A percentile compares a stretch with the other conserved stretches of the same genome.
Evolutionary conservation across 2,113 vertebrate genomes (phyloP).

Genomic region (Mandrillus leucophaeus): DNA sequence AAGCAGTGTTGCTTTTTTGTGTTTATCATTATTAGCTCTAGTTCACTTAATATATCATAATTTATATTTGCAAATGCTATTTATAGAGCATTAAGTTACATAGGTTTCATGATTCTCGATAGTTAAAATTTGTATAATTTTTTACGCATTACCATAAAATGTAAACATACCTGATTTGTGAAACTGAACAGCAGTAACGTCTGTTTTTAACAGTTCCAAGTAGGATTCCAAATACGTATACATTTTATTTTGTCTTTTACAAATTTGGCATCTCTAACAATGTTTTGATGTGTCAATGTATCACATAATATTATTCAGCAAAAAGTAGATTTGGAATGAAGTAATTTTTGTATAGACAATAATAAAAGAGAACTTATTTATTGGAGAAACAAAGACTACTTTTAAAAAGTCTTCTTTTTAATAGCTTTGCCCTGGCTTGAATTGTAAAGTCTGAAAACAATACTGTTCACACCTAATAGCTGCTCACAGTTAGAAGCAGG

Average conservation of each 20-base stretch:
- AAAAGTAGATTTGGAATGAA: background rate
- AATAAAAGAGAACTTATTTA: background rate
- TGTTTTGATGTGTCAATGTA: background rate
- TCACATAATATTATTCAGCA: background rate
- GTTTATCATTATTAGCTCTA: background rate
- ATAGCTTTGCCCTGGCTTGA: background rate
- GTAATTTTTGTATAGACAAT: background rate
- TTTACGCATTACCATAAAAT: background rate
- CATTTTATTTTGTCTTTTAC: background rate
- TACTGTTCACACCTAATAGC: background rate
- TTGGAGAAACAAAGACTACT: background rate
- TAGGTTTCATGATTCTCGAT: background rate
- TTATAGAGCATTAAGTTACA: background rate
- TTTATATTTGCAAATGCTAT: background rate
- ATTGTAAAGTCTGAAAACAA: background rate
- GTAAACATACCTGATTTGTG: background rate
- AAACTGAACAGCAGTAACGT: background rate
- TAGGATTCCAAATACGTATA: background rate
- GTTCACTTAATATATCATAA: background rate
- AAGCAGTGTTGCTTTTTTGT: background rate
- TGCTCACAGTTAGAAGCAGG: background rate
- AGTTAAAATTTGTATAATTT: background rate
- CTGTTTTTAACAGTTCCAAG: background rate
- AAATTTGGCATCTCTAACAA: background rate
- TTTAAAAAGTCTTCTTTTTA: background rate